These are phyloP conservation scores for Oenanthe oenanthe DNA, from an alignment of 2,113 vertebrate species.

Conservation along the genomic window DNA sequence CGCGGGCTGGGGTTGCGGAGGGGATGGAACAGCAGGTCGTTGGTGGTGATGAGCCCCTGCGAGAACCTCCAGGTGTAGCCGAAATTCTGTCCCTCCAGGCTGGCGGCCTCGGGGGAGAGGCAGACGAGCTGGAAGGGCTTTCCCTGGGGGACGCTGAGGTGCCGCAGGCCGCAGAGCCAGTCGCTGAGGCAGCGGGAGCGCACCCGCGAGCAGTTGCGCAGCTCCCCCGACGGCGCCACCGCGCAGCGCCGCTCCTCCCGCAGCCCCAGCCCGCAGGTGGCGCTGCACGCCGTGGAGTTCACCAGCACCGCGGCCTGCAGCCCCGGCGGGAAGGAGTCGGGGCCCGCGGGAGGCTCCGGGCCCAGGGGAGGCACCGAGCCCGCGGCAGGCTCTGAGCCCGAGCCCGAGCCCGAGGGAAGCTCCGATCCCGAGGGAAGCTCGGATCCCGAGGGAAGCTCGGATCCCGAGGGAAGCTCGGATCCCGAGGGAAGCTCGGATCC, in stretches of 20 bases:
- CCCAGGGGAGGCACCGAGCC: not conserved
- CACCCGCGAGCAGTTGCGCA: slow-evolving; percentile 46
- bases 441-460: too few species aligned
- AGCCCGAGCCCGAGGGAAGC: not conserved
- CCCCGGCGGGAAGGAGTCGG: not conserved
- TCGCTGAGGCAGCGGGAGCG: slow-evolving; percentile 71
- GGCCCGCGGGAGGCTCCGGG: too few species aligned
- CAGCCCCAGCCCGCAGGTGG: slow-evolving; percentile 86
- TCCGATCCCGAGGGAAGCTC: too few species aligned
- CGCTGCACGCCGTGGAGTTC: slow-evolving; percentile 79
- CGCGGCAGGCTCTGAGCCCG: too few species aligned
- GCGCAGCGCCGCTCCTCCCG: slow-evolving; percentile 78
- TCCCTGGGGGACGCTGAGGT: slow-evolving; percentile 68
- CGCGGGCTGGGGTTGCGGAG: slow-evolving; percentile 18
- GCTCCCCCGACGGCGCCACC: not conserved
- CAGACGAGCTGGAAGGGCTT: slow-evolving; percentile 77
- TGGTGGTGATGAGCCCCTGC: slow-evolving; percentile 81
- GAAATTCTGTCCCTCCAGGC: slow-evolving; percentile 64
- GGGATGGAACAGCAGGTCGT: slow-evolving; percentile 75
- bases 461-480: too few species aligned
- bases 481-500: too few species aligned
- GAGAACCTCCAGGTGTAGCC: slow-evolving; percentile 82
- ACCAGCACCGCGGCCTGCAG: slow-evolving; percentile 27
- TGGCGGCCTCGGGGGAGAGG: slow-evolving; percentile 58
- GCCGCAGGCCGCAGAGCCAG: slow-evolving; percentile 84